These are phyloP conservation scores for Zeugodacus cucurbitae DNA, from an alignment of 1,140 invertebrate genomes.

Conservation along the genomic window DNA sequence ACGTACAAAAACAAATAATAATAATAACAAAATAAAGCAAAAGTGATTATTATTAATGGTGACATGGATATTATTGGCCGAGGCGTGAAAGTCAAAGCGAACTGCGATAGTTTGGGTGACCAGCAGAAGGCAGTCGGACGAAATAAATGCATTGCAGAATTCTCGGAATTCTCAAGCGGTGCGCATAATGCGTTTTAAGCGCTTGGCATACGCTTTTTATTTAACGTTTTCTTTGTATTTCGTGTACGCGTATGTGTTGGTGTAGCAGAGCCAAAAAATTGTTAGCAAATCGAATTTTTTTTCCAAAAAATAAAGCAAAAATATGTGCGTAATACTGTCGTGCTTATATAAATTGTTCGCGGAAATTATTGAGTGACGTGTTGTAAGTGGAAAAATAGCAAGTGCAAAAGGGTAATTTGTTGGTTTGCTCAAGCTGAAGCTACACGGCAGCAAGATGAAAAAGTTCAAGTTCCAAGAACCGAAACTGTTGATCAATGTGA, in stretches of 20 bases:
- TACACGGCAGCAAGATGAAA: constrained; percentile 14
- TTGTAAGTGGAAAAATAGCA: background rate
- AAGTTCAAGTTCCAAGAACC: constrained; percentile 38
- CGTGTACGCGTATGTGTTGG: background rate
- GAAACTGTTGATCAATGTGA: background rate
- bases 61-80: background rate
- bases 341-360: background rate
- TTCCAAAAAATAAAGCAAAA: background rate
- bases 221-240: background rate
- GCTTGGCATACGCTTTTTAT: background rate
- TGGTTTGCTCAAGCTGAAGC: background rate
- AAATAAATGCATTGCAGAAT: background rate
- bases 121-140: background rate
- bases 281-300: background rate
- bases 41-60: background rate
- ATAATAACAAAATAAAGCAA: background rate
- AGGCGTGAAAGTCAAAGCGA: background rate
- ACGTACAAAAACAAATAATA: background rate
- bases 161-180: background rate
- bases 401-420: background rate
- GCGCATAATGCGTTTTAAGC: background rate
- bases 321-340: background rate
- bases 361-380: background rate
- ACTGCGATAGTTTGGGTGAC: background rate
- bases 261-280: background rate